Base-by-base conservation (phyloP, 2,888 invertebrate species). In the Quadroppia sp. region DNA sequence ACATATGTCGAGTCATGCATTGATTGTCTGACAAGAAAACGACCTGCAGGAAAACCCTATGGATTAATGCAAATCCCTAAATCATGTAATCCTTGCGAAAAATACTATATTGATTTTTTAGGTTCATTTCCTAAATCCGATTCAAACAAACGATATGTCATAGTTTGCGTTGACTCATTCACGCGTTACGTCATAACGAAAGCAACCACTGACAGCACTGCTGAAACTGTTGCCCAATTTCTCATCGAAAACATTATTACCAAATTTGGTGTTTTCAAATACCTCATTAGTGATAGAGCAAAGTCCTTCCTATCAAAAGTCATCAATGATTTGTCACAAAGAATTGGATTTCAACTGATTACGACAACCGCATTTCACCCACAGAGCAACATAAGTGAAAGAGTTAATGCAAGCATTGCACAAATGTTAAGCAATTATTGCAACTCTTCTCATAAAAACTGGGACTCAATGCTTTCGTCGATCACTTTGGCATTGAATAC, bases 81-180 rank as follows among this genome's bases (percentile, higher is more conserved):
- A 56, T 23, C 74, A 56, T 50, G 71, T 6, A 13, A 15, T 1
- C 71, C 74, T 9, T 71, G 67, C 25, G 20, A 50, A 17, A 36
- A 61, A n/a, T 32, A 75, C 4, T 72, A 67, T 11, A 74, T 76
- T 3, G 76, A 78, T 72, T 71, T 76, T 6, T 48, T 76, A 1
- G 76, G 78, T 17, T 74, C 75, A 70, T 72, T 77, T n/a, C 74
- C 74, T 4, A 42, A 42, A 64, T 72, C 75, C 4, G 36, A 61
- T 13, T 71, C 64, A 11, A 70, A 73, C 13, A 78, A 78, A n/a
- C 72, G 59, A 45, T 76, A 75, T 72, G 40, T 76, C 59, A 20
- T 79, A 9, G 76, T 77, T 4, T 74, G 76, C 1, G 75, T 61
- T 40, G 76, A 76, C 53, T 73, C 76, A 23, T 74, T 76, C 45